These are phyloP conservation scores for Xanthorhoe designata DNA, from an alignment of 2,888 invertebrate genomes.

Conservation along the genomic window DNA sequence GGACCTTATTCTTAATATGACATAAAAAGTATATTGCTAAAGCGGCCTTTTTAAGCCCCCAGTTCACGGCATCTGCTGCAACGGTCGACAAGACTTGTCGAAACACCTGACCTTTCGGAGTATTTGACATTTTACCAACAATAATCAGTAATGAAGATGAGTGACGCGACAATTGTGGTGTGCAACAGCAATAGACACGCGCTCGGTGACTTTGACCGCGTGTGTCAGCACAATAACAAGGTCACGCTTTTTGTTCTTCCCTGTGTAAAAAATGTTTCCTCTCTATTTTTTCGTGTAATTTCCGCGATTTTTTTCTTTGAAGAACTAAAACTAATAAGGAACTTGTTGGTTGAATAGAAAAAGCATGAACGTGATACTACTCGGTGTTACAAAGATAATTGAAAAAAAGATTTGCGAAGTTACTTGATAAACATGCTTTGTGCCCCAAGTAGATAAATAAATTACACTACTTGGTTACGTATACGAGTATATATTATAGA, in stretches of 20 bases:
- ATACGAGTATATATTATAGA: too few species aligned
- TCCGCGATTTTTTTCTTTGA: constrained; percentile 48
- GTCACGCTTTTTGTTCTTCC: constrained; percentile 55
- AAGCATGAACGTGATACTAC: constrained; percentile 2
- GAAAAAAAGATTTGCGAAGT: background rate
- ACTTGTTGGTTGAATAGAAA: constrained; percentile 20
- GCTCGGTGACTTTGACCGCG: constrained; percentile 68
- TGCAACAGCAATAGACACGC: constrained; percentile 36
- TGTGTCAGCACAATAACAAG: constrained; percentile 61
- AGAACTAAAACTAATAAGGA: constrained; percentile 26
- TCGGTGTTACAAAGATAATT: background rate
- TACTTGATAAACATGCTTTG: too few species aligned
- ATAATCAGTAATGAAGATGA: constrained; percentile 30
- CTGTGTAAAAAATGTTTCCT: constrained; percentile 58
- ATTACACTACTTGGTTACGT: too few species aligned
- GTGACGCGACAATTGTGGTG: constrained; percentile 21
- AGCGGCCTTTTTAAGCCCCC: too few species aligned
- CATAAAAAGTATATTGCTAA: too few species aligned
- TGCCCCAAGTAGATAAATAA: too few species aligned
- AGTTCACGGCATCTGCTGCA: constrained; percentile 1
- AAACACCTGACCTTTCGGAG: constrained; percentile 29
- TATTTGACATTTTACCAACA: constrained; percentile 31
- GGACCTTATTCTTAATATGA: too few species aligned
- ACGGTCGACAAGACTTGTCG: constrained; percentile 25
- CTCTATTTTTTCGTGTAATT: constrained; percentile 43